Evolutionary conservation across 2,113 vertebrate genomes (phyloP).

Genomic region (Parus major): DNA sequence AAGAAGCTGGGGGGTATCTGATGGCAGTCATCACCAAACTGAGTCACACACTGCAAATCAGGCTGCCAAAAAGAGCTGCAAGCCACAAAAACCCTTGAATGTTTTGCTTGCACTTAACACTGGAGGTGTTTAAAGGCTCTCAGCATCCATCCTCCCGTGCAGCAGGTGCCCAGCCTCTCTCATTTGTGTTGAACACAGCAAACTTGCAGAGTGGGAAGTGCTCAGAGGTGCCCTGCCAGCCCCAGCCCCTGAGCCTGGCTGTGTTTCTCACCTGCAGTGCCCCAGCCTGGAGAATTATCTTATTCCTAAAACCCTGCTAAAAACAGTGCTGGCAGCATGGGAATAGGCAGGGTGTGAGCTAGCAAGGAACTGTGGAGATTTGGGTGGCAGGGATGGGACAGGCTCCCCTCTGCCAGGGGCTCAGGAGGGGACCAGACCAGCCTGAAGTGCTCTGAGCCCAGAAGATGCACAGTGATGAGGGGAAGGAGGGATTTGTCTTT

Average conservation of each 20-base stretch:
- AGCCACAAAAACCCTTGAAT: neutral
- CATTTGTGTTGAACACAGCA: neutral
- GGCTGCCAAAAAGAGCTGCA: neutral
- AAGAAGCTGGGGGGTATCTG: neutral
- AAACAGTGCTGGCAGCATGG: neutral
- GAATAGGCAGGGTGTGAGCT: neutral
- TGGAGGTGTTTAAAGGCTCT: neutral
- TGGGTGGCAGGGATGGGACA: neutral
- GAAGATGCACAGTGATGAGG: no score
- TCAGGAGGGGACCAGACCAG: neutral
- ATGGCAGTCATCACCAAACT: neutral
- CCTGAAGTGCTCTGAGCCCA: neutral
- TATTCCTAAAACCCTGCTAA: neutral
- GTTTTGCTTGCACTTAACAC: neutral
- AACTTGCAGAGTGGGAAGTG: neutral
- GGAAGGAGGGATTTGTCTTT: no score
- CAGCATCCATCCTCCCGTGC: neutral
- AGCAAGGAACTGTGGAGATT: neutral
- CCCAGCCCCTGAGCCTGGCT: neutral
- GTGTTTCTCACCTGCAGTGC: accelerated
- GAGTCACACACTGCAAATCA: neutral
- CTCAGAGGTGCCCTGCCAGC: neutral
- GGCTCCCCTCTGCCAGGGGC: neutral
- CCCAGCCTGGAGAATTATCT: neutral
- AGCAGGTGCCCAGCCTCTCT: neutral